These are phyloP conservation scores for Neodiprion virginianus DNA, from an alignment of 1,140 invertebrate genomes.

Conservation along the genomic window DNA sequence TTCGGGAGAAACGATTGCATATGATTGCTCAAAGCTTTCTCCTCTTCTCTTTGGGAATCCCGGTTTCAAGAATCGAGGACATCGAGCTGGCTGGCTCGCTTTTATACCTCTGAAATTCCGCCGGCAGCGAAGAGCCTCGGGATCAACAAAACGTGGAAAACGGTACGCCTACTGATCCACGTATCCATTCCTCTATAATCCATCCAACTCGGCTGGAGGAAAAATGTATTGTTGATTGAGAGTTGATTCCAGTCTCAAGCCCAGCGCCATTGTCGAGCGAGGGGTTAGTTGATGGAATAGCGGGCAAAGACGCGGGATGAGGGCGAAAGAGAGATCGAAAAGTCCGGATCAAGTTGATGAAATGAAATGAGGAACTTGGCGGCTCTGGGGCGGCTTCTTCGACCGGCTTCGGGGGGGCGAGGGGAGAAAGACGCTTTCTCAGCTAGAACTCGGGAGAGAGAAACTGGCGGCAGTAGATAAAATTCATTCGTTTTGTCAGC, in stretches of 20 bases:
- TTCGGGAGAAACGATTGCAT: conserved; percentile 1
- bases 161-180: neutral
- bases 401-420: neutral
- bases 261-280: neutral
- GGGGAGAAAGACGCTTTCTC: neutral
- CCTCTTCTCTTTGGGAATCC: neutral
- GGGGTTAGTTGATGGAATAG: neutral
- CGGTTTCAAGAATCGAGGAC: neutral
- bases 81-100: neutral
- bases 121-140: no score
- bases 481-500: neutral
- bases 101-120: neutral
- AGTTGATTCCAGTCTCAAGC: neutral
- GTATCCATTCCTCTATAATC: no score
- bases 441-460: neutral
- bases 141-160: neutral
- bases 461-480: neutral
- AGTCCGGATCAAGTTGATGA: conserved; percentile 1
- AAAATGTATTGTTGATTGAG: neutral
- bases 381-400: neutral
- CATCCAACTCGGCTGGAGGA: no score
- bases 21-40: conserved; percentile 1
- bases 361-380: neutral
- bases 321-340: neutral
- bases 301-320: neutral